phyloP scores from a whole-genome alignment of 2,888 invertebrate genomes.

The Thera obeliscata region DNA sequence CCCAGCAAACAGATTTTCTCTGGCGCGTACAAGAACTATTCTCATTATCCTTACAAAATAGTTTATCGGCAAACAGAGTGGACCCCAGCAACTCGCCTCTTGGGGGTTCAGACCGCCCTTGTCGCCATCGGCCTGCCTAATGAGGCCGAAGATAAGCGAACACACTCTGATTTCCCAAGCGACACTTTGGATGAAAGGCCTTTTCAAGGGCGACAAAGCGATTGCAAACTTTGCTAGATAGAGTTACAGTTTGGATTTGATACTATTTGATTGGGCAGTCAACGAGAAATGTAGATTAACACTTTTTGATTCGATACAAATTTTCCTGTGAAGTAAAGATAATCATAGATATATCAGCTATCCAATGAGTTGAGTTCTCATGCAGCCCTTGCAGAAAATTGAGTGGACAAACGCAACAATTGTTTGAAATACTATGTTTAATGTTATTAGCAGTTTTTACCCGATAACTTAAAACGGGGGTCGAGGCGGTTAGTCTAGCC shows the following conservation, averaged over 20 bases:
- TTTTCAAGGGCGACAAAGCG: conserved; percentile 38
- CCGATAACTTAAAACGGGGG: not conserved
- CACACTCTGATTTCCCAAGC: conserved; percentile 75
- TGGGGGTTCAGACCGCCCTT: conserved; percentile 50
- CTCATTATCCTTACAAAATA: conserved; percentile 7
- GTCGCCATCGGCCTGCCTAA: conserved; percentile 65
- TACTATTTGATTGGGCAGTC: not conserved
- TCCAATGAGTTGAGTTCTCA: no score
- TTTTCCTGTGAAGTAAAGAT: no score
- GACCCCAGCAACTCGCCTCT: conserved; percentile 19
- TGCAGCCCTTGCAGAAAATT: no score
- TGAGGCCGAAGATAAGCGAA: conserved; percentile 77
- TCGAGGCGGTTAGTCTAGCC: not conserved
- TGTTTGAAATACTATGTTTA: no score
- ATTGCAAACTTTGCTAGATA: conserved; percentile 14
- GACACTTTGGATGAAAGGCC: conserved; percentile 41
- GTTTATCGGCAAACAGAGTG: conserved; percentile 5
- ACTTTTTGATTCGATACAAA: no score
- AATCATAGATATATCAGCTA: no score
- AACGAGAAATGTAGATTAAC: no score
- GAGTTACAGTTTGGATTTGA: conserved; percentile 1
- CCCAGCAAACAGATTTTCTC: no score
- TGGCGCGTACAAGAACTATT: not conserved
- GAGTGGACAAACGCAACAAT: no score
- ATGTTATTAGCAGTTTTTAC: no score